Conservation (phyloP, 2,888 invertebrate species). For the Isoperla grammatica region DNA sequence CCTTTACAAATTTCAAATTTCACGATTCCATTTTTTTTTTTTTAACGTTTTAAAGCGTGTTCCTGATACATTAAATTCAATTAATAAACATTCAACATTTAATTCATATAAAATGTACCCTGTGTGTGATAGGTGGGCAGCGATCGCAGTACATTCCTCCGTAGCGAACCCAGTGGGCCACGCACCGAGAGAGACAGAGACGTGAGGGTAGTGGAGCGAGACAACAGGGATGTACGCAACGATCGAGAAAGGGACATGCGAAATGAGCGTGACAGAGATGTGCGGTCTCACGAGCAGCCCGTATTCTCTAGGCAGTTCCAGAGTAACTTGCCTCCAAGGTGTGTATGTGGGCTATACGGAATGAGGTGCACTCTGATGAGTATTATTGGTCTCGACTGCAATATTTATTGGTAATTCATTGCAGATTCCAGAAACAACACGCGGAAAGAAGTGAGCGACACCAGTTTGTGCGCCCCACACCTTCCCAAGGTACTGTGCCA, state of each 20-base stretch:
- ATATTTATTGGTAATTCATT: too few relatives aligned
- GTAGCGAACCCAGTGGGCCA: conserved; percentile 9
- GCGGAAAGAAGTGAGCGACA: conserved; percentile 42
- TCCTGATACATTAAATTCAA: too few relatives aligned
- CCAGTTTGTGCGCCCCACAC: conserved; percentile 16
- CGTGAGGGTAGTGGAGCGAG: conserved; percentile 33
- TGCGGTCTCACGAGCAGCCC: conserved; percentile 47
- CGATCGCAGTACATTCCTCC: conserved; percentile 20
- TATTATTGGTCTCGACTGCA: too few relatives aligned
- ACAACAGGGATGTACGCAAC: too few relatives aligned
- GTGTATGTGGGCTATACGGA: too few relatives aligned
- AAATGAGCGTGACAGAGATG: conserved; percentile 34
- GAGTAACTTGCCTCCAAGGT: conserved; percentile 74
- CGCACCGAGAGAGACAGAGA: conserved; percentile 20
- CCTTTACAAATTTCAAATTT: too few relatives aligned
- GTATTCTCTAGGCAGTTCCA: conserved; percentile 71
- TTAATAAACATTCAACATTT: too few relatives aligned
- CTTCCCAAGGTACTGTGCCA: conserved; percentile 20
- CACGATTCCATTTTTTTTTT: too few relatives aligned
- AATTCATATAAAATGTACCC: too few relatives aligned
- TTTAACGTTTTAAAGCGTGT: too few relatives aligned
- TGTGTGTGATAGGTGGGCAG: background rate
- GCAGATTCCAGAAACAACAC: conserved; percentile 66
- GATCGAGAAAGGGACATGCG: conserved; percentile 36
- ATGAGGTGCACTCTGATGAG: too few relatives aligned